Percentiles rank a stretch among this genome's conserved stretches.
These are phyloP conservation scores for Eurypyga helias DNA, from an alignment of 2,113 vertebrate species.

Conservation along the genomic window DNA sequence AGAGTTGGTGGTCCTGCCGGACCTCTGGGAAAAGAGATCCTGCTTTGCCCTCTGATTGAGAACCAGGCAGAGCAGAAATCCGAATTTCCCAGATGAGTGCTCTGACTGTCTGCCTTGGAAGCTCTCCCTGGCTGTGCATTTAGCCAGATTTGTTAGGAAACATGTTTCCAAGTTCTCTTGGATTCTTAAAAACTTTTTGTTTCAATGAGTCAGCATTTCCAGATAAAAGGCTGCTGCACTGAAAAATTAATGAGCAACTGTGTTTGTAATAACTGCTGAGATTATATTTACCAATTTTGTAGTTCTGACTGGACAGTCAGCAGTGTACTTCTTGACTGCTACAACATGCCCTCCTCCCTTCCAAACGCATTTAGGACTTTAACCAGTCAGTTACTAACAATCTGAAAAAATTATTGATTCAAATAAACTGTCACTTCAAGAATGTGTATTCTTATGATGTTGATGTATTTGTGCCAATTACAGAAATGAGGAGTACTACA, in stretches of 20 bases:
- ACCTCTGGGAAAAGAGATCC: not conserved
- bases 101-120: not conserved
- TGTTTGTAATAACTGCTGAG: not conserved
- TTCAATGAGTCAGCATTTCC: conserved; percentile 33
- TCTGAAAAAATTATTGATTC: not conserved
- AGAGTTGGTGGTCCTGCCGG: not conserved
- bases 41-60: not conserved
- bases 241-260: conserved; percentile 1
- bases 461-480: not conserved
- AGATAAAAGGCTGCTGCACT: not conserved
- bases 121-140: not conserved
- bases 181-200: not conserved
- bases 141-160: not conserved
- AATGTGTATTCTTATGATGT: fast-evolving
- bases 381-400: not conserved
- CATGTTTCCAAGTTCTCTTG: not conserved
- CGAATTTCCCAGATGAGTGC: not conserved
- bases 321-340: not conserved
- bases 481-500: not conserved
- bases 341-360: not conserved
- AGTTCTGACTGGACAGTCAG: not conserved
- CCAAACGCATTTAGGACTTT: not conserved
- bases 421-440: not conserved
- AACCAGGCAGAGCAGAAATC: not conserved
- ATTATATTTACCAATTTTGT: not conserved